These are phyloP conservation scores for Erebia aethiops DNA, from an alignment of 2,888 invertebrate species.

Conservation along the genomic window DNA sequence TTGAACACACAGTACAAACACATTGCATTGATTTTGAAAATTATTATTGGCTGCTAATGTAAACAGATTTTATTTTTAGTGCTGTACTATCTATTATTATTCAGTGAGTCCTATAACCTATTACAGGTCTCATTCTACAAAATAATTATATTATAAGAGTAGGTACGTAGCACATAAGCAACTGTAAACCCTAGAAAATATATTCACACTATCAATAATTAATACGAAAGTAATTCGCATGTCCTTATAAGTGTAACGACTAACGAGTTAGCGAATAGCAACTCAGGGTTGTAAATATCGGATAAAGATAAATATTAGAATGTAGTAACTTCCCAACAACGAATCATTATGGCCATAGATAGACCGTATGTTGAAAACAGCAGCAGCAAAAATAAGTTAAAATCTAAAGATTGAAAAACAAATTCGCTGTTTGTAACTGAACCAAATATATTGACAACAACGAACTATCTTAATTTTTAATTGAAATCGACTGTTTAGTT, in stretches of 20 bases:
- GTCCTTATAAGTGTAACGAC: slow-evolving; percentile 21
- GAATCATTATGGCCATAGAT: no score
- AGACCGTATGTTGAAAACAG: no score
- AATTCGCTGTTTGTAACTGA: no score
- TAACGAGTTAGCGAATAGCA: no score
- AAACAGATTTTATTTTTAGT: slow-evolving; percentile 22
- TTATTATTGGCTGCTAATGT: slow-evolving; percentile 31
- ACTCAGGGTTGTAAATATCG: neutral
- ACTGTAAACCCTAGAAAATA: slow-evolving; percentile 6
- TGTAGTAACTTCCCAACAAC: no score
- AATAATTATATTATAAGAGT: neutral
- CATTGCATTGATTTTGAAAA: slow-evolving; percentile 20
- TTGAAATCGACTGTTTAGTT: no score
- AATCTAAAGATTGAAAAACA: no score
- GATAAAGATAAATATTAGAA: neutral
- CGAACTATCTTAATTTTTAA: no score
- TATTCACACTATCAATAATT: slow-evolving; percentile 7
- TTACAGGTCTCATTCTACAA: neutral
- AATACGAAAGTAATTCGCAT: slow-evolving; percentile 25
- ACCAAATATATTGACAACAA: no score
- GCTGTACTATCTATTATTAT: neutral
- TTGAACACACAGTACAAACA: slow-evolving; percentile 27
- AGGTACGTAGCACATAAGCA: slow-evolving; percentile 8
- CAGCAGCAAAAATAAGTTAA: no score
- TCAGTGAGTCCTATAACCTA: no score